Evolutionary conservation across 2,888 invertebrate genomes (phyloP).

Genomic region (Pristionchus fissidentatus): DNA sequence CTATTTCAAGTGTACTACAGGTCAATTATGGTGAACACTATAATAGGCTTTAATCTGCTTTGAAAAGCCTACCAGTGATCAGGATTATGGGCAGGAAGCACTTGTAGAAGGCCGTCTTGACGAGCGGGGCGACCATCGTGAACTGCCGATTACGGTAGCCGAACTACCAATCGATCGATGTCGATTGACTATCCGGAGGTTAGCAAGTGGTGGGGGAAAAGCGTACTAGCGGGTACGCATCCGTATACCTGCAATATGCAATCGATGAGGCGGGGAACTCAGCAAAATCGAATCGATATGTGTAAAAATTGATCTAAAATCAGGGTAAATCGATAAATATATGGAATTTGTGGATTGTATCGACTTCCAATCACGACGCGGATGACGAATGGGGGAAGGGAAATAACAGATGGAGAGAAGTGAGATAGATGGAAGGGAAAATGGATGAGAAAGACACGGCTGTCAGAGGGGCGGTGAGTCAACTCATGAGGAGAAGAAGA

Average conservation of each 20-base stretch:
- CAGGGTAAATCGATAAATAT: not conserved
- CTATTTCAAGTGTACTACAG: no score
- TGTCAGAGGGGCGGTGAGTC: slow-evolving; percentile 10
- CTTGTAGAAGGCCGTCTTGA: slow-evolving; percentile 46
- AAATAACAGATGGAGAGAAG: slow-evolving; percentile 12
- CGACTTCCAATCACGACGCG: slow-evolving; percentile 34
- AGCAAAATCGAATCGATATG: not conserved
- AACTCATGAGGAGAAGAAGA: no score
- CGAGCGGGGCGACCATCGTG: slow-evolving; percentile 44
- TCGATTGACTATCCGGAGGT: not conserved
- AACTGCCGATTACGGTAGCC: slow-evolving; percentile 34
- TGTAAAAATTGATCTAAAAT: not conserved
- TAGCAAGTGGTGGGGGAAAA: not conserved
- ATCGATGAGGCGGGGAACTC: not conserved
- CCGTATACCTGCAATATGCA: not conserved
- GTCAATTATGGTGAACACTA: not conserved
- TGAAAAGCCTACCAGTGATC: slow-evolving; percentile 22
- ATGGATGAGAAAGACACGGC: not conserved
- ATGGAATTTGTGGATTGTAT: no score
- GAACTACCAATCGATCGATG: slow-evolving; percentile 27
- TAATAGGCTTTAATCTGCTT: not conserved
- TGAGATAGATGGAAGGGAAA: slow-evolving; percentile 17
- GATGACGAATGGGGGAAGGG: slow-evolving; percentile 18
- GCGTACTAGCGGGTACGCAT: slow-evolving; percentile 38
- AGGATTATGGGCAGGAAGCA: slow-evolving; percentile 27